These are phyloP conservation scores for Diachasma alloeum DNA, from an alignment of 1,140 invertebrate genomes.

Conservation along the genomic window DNA sequence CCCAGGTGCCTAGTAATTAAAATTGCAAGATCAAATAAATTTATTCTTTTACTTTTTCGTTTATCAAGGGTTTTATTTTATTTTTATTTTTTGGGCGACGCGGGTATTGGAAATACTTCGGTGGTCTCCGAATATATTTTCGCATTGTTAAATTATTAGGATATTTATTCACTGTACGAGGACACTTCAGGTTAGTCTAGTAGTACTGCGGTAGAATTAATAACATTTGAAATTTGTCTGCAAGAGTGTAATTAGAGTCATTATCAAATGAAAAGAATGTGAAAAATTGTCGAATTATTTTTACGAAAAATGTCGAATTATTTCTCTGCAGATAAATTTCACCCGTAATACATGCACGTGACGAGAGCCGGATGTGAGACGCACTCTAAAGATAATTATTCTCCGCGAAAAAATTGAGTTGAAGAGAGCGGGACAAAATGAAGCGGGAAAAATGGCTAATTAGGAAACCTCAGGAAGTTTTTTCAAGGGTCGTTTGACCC, in stretches of 20 bases:
- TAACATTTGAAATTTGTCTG: conserved; percentile 1
- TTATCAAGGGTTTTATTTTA: too few relatives aligned
- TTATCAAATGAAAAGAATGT: neutral
- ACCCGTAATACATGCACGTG: conserved; percentile 1
- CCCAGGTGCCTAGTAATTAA: neutral
- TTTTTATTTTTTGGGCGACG: neutral
- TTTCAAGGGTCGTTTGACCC: too few relatives aligned
- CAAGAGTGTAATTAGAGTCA: neutral
- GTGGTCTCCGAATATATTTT: neutral
- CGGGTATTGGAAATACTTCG: neutral
- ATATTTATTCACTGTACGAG: conserved; percentile 4
- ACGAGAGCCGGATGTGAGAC: conserved; percentile 8
- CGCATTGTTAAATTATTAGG: neutral
- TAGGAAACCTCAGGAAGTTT: too few relatives aligned
- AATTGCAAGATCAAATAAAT: neutral
- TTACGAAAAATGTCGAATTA: neutral
- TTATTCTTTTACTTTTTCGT: too few relatives aligned
- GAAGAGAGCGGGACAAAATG: too few relatives aligned
- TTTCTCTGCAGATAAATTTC: neutral
- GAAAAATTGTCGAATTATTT: neutral
- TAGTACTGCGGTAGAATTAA: conserved; percentile 26
- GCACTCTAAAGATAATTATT: neutral
- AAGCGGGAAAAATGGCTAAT: too few relatives aligned
- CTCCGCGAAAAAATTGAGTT: too few relatives aligned
- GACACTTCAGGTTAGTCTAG: conserved; percentile 26